Evolutionary conservation across 1,140 invertebrate species (phyloP).

Genomic region (Trichonephila clavipes): DNA sequence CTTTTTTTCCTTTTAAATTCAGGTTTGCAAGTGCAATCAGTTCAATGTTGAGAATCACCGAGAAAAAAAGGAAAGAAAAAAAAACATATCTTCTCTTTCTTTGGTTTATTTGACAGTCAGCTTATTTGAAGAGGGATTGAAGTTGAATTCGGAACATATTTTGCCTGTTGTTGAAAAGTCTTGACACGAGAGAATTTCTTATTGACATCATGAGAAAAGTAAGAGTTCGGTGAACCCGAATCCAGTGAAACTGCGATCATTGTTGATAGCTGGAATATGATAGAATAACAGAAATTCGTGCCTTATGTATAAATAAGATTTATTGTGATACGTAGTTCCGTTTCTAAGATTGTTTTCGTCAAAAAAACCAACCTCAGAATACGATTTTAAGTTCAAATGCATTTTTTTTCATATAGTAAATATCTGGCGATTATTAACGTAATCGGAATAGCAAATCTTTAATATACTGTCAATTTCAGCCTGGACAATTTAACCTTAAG

Average conservation of each 20-base stretch:
- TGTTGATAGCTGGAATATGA: neutral
- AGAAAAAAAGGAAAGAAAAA: neutral
- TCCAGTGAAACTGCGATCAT: neutral
- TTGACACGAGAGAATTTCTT: conserved; percentile 57
- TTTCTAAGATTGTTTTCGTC: too few species aligned
- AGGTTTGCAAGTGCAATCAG: conserved; percentile 33
- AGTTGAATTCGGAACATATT: conserved; percentile 64
- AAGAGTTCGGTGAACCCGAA: conserved; percentile 52
- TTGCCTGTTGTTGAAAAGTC: conserved; percentile 51
- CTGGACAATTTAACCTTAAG: too few species aligned
- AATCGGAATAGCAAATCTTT: too few species aligned
- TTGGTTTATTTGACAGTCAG: conserved; percentile 14
- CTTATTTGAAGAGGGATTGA: conserved; percentile 41
- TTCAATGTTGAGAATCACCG: neutral
- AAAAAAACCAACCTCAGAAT: too few species aligned
- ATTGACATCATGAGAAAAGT: conserved; percentile 37
- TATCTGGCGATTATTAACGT: too few species aligned
- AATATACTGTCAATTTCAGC: too few species aligned
- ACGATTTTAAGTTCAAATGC: too few species aligned
- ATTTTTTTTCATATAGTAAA: too few species aligned
- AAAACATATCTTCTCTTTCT: neutral
- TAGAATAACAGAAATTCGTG: neutral
- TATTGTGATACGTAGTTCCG: too few species aligned
- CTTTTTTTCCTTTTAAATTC: neutral
- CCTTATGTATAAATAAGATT: neutral